These are phyloP conservation scores for Toxonevra muliebris DNA, from an alignment of 2,888 invertebrate genomes.

Conservation along the genomic window DNA sequence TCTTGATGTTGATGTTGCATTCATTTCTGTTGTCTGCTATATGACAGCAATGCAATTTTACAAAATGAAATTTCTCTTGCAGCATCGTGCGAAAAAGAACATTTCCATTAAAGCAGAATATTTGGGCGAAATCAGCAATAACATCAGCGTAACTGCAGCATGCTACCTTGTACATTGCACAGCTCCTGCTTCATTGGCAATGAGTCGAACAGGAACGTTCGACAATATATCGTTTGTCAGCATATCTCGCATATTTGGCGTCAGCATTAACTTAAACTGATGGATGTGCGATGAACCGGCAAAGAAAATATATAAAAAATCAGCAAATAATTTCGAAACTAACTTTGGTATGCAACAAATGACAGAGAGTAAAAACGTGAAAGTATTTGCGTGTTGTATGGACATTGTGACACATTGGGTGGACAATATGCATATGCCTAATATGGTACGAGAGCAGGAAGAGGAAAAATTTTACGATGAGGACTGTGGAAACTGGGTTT, in stretches of 20 bases:
- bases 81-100: conserved; percentile 12
- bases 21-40: too few relatives aligned
- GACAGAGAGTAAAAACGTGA: conserved; percentile 63
- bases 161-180: background rate
- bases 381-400: conserved; percentile 62
- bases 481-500: too few relatives aligned
- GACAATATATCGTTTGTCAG: conserved; percentile 57
- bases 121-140: background rate
- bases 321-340: conserved; percentile 56
- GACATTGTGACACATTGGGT: conserved; percentile 38
- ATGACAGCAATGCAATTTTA: too few relatives aligned
- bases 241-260: conserved; percentile 64
- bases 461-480: background rate
- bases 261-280: conserved; percentile 64
- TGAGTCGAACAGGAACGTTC: background rate
- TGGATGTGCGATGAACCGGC: conserved; percentile 48
- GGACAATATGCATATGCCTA: background rate
- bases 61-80: too few relatives aligned
- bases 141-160: background rate
- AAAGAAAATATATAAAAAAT: background rate
- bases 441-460: background rate
- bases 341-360: conserved; percentile 63
- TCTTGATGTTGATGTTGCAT: too few relatives aligned
- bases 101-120: background rate
- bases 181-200: background rate